A percentile compares a stretch with the other conserved stretches of the same genome.
These are phyloP conservation scores for Drusus annulatus DNA, from an alignment of 1,140 invertebrate genomes.

Conservation along the genomic window DNA sequence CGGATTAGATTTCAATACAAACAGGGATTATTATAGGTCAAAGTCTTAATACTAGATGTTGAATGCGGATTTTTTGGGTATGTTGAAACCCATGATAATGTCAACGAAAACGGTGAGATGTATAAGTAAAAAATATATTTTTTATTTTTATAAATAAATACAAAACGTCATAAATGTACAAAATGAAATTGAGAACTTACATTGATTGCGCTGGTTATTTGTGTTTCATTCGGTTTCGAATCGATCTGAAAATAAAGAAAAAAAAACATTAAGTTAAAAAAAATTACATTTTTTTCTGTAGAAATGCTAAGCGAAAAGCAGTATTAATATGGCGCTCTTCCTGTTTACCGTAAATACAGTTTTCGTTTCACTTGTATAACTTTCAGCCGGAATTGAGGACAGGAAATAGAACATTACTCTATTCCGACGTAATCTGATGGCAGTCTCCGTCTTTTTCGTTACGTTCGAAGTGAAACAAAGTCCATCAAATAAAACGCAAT, in stretches of 20 bases:
- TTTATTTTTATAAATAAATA: not conserved
- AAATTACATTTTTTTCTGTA: too few relatives aligned
- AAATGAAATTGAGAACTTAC: conserved; percentile 14
- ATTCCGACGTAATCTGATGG: conserved; percentile 50
- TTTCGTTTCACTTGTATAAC: conserved; percentile 24
- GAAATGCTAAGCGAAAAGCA: too few relatives aligned
- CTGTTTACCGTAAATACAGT: conserved; percentile 11
- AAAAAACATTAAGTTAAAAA: not conserved
- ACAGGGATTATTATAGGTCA: not conserved
- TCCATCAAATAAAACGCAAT: conserved; percentile 51
- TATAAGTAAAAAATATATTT: not conserved
- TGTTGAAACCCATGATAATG: conserved; percentile 12
- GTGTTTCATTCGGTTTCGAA: not conserved
- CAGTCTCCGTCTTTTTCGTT: conserved; percentile 30
- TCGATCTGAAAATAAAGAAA: conserved; percentile 28
- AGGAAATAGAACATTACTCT: conserved; percentile 47
- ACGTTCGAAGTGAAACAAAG: conserved; percentile 47
- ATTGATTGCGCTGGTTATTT: not conserved
- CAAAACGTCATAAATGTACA: not conserved
- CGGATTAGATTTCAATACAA: conserved; percentile 13
- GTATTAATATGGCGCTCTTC: not conserved
- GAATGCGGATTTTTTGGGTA: not conserved
- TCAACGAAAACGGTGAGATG: not conserved
- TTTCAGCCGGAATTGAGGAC: conserved; percentile 28
- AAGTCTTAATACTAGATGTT: not conserved